Conservation (phyloP, 2,113 vertebrate genomes). For the Clupea harengus region DNA sequence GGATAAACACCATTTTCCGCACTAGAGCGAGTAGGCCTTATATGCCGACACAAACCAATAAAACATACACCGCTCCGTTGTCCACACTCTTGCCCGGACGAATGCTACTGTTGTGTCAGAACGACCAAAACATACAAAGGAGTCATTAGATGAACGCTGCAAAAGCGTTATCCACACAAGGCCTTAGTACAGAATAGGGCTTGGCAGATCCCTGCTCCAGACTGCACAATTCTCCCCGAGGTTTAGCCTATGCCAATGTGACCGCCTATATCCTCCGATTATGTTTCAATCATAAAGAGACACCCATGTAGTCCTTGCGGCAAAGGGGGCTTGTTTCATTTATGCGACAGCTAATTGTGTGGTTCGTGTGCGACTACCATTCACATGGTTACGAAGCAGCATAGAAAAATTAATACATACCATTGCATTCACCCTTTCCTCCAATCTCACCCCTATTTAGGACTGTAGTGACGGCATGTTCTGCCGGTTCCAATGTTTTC, state of each 20-base stretch:
- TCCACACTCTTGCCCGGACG: neutral
- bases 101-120: neutral
- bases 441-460: conserved; percentile 58
- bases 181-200: neutral
- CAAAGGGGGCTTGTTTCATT: neutral
- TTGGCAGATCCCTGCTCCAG: neutral
- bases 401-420: conserved; percentile 58
- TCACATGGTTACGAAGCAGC: conserved; percentile 35
- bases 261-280: neutral
- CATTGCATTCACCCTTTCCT: conserved; percentile 61
- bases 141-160: conserved; percentile 14
- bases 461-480: conserved; percentile 67
- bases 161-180: neutral
- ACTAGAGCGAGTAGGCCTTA: neutral
- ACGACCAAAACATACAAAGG: conserved; percentile 12
- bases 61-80: neutral
- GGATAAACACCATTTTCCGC: neutral
- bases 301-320: neutral
- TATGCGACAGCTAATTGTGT: conserved; percentile 33
- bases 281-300: neutral
- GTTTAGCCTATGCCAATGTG: conserved; percentile 1
- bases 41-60: neutral
- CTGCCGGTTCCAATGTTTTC: conserved; percentile 47
- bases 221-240: neutral
- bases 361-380: conserved; percentile 38